phyloP scores from a whole-genome alignment of 2,797 vertebrate genomes.

The Poecilia velifera region DNA sequence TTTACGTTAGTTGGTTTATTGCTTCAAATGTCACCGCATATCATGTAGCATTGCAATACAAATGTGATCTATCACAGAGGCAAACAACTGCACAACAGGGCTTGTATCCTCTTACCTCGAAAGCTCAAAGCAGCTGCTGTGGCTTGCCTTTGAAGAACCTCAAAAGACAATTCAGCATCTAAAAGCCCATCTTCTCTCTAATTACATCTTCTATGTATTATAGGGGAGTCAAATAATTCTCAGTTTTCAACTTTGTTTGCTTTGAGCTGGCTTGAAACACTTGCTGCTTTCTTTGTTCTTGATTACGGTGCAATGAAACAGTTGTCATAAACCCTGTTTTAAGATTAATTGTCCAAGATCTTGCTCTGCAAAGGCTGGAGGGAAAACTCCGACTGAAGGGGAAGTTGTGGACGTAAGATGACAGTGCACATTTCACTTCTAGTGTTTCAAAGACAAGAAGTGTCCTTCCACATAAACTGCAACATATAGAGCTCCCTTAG shows the following conservation, averaged over 20 bases:
- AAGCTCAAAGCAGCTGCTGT: constrained; percentile 59
- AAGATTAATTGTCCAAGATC: constrained; percentile 49
- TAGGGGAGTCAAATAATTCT: constrained; percentile 65
- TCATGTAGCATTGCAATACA: constrained; percentile 18
- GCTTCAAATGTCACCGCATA: constrained; percentile 4
- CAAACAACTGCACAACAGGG: constrained; percentile 50
- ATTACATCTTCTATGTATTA: constrained; percentile 75
- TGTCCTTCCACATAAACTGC: not conserved
- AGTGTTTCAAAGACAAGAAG: not conserved
- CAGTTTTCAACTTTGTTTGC: constrained; percentile 60
- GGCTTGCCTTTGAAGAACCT: constrained; percentile 74
- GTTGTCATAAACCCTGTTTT: constrained; percentile 43
- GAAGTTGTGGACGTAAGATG: constrained; percentile 2
- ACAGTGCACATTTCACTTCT: not conserved
- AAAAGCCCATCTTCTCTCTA: constrained; percentile 74
- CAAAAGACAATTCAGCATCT: constrained; percentile 78
- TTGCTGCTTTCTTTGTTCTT: constrained; percentile 48
- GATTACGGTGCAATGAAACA: constrained; percentile 48
- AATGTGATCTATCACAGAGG: constrained; percentile 28
- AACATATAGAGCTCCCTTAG: not conserved
- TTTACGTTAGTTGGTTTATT: constrained; percentile 22
- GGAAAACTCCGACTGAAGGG: constrained; percentile 22
- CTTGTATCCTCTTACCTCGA: constrained; percentile 32
- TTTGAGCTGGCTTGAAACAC: constrained; percentile 65
- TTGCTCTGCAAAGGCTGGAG: constrained; percentile 19